Evolutionary conservation across 2,888 invertebrate species (phyloP), one percentile per base, ranked within the genome.

Genomic region (Xylota sylvarum): DNA sequence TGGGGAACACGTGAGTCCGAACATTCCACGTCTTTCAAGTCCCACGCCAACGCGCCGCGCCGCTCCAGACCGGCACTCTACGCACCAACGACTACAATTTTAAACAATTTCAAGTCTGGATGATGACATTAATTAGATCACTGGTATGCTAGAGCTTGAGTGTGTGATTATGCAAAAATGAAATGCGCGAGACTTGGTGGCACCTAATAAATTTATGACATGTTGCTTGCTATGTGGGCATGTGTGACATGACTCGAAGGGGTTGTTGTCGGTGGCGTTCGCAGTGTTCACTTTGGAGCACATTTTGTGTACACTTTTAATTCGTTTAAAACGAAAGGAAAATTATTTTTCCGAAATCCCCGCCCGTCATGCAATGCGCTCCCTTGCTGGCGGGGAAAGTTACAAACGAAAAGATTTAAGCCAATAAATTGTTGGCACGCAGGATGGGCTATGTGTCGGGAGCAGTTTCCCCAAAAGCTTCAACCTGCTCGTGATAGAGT

Each of bases 371-470:
- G 27, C 56, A 64, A 69, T 14, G 17, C 52, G 50, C 30, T 72
- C 5, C 9, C 40, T 56, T 27, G 27, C 56, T 46, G 56, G 50
- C 19, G 27, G 27, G 37, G 37, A 70, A 56, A 80, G 23, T 76
- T 70, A 37, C 80, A 72, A 80, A 65, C 58, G 80, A 65, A 73
- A 85, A 70, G 70, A 67, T 84, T 84, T 43, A 80, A 85, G 65
- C 76, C 85, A 85, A 80, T 85, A 85, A 85, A 80, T 85, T 76
- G 60, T 35, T 80, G 65, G 58, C 40, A 14, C 74, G 55, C 40
- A 69, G n/a, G 55, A 48, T 10, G 55, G 55, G 65, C 19, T 5
- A 30, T 35, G 52, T 52, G 70, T n/a, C 23, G 27, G 48, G 65
- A 9, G 43, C 40, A 43, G 37, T 64, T 77, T 43, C 32, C 17